Evolutionary conservation across 2,888 invertebrate genomes (phyloP).

Genomic region (Notodromas monacha): DNA sequence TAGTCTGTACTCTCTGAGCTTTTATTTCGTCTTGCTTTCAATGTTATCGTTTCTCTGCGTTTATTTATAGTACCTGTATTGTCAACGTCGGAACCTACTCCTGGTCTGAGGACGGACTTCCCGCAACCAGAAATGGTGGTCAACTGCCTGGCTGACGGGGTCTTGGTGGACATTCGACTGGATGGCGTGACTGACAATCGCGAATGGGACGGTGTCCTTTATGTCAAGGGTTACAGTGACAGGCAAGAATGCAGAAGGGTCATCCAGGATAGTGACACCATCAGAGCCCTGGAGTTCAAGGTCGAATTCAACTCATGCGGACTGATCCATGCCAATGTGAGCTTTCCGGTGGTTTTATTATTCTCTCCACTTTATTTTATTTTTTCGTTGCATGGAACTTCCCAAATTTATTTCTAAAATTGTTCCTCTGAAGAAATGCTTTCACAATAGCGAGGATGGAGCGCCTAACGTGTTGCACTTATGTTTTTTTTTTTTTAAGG

Average conservation of each 20-base stretch:
- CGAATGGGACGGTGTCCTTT: constrained; percentile 59
- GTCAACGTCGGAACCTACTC: constrained; percentile 8
- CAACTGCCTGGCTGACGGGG: constrained; percentile 62
- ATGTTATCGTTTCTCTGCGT: constrained; percentile 8
- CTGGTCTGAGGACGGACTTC: constrained; percentile 31
- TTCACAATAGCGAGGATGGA: too few species aligned
- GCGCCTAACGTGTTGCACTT: too few species aligned
- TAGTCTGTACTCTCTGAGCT: too few species aligned
- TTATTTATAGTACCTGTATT: constrained; percentile 7
- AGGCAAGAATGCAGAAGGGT: constrained; percentile 57
- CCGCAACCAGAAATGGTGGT: constrained; percentile 54
- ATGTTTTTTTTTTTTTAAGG: too few species aligned
- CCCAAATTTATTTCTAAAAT: too few species aligned
- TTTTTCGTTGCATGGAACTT: constrained; percentile 1
- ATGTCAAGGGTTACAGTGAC: constrained; percentile 77
- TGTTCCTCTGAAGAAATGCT: not conserved
- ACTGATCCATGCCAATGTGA: constrained; percentile 54
- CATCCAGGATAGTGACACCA: constrained; percentile 30
- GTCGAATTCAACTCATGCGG: constrained; percentile 71
- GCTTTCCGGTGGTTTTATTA: too few species aligned
- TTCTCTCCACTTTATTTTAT: too few species aligned
- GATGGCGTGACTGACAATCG: constrained; percentile 19
- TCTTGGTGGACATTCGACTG: constrained; percentile 26
- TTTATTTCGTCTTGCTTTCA: too few species aligned
- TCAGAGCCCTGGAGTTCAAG: constrained; percentile 39